These are phyloP conservation scores for Rhamnusium bicolor DNA, from an alignment of 2,888 invertebrate species.

Conservation along the genomic window DNA sequence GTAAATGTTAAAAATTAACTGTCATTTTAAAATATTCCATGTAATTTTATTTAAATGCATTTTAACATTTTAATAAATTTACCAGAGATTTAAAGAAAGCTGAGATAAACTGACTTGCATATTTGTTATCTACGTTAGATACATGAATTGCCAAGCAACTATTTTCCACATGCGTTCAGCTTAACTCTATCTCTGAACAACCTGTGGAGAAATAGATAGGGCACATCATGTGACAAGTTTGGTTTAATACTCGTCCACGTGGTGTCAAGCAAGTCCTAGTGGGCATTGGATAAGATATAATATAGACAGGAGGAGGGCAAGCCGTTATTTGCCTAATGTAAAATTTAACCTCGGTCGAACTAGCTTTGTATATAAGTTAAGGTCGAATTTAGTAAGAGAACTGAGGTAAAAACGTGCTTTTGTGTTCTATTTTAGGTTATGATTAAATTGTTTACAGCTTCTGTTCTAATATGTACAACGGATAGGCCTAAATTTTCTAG, in stretches of 20 bases:
- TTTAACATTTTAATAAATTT: neutral
- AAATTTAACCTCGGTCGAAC: slow-evolving; percentile 34
- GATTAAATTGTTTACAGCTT: slow-evolving; percentile 38
- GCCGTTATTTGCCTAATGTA: slow-evolving; percentile 5
- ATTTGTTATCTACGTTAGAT: neutral
- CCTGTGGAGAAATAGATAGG: slow-evolving; percentile 15
- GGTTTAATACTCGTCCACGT: slow-evolving; percentile 19
- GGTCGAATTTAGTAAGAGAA: slow-evolving; percentile 36
- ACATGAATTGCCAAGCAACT: slow-evolving; percentile 1
- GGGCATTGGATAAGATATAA: neutral
- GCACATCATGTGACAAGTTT: slow-evolving; percentile 5
- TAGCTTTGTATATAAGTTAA: slow-evolving; percentile 47
- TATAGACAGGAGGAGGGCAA: neutral
- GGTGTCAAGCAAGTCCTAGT: slow-evolving; percentile 14
- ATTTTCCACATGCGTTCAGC: slow-evolving; percentile 7
- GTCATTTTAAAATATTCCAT: neutral
- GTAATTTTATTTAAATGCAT: neutral
- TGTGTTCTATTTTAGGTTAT: slow-evolving; percentile 55
- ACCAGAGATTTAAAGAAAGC: neutral
- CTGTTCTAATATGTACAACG: neutral
- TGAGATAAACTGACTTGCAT: neutral
- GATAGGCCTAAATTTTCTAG: neutral
- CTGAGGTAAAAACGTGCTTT: slow-evolving; percentile 7
- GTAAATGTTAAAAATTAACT: neutral
- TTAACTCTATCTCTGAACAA: slow-evolving; percentile 13